Evolutionary conservation across 1,140 invertebrate species (phyloP).

Genomic region (Zaprionus africanus): DNA sequence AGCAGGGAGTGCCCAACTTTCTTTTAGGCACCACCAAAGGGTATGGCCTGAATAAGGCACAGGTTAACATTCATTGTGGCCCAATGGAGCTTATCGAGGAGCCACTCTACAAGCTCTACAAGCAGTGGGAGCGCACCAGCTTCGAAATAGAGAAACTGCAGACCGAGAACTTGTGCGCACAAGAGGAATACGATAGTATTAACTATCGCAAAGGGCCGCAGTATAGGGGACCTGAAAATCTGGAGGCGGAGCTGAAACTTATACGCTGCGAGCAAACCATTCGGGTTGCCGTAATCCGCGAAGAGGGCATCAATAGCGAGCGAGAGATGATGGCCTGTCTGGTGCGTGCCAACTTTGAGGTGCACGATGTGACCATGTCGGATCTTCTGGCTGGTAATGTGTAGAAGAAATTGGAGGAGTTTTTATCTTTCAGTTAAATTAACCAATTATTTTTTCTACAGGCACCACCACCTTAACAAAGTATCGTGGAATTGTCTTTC

Average conservation of each 20-base stretch:
- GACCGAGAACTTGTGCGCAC: constrained; percentile 91
- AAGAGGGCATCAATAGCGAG: constrained; percentile 99
- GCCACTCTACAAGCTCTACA: constrained; percentile 88
- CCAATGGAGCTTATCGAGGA: constrained; percentile 87
- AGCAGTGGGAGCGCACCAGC: constrained; percentile 98
- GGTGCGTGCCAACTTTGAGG: constrained; percentile 95
- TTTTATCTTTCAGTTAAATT: not conserved
- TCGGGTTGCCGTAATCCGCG: constrained; percentile 95
- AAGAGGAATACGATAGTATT: constrained; percentile 90
- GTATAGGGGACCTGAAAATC: constrained; percentile 90
- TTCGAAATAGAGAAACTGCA: constrained; percentile 94
- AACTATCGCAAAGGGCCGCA: constrained; percentile 87
- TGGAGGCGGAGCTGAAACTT: constrained; percentile 85
- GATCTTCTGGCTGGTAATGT: constrained; percentile 89
- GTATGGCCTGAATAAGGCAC: constrained; percentile 88
- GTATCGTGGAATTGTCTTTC: constrained; percentile 96
- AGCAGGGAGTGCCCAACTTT: constrained; percentile 87
- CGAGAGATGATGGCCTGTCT: constrained; percentile 98
- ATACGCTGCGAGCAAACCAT: constrained; percentile 84
- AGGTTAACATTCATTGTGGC: constrained; percentile 88
- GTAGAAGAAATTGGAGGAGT: constrained; percentile 29
- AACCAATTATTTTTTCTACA: constrained; percentile 14
- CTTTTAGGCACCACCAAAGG: constrained; percentile 89
- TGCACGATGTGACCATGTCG: constrained; percentile 96
- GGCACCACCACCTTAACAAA: constrained; percentile 88